Evolutionary conservation across 2,888 invertebrate genomes (phyloP).

Genomic region (Himalopsyche anomala): DNA sequence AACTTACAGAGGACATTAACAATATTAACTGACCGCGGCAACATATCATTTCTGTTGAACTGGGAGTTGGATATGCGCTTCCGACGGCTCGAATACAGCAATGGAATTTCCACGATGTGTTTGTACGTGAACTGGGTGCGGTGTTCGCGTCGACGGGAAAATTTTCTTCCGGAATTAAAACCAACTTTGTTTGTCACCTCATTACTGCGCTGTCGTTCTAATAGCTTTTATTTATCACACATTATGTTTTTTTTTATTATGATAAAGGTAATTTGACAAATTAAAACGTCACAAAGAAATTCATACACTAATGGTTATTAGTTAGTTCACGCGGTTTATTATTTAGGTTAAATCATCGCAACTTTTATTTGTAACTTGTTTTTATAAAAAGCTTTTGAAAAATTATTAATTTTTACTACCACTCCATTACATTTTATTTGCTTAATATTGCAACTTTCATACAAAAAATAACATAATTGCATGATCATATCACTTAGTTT

Average conservation of each 20-base stretch:
- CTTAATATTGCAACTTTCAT: too few species aligned
- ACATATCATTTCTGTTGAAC: constrained; percentile 58
- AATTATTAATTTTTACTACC: too few species aligned
- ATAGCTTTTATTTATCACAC: constrained; percentile 41
- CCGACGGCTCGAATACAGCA: constrained; percentile 31
- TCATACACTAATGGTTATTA: constrained; percentile 36
- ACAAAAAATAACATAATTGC: too few species aligned
- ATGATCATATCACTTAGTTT: too few species aligned
- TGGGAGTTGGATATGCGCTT: constrained; percentile 41
- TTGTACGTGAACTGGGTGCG: constrained; percentile 36
- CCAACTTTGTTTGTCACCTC: constrained; percentile 38
- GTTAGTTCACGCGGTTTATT: background rate
- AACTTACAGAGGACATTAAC: constrained; percentile 58
- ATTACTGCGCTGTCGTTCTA: constrained; percentile 23
- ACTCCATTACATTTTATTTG: too few species aligned
- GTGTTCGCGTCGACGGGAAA: constrained; percentile 31
- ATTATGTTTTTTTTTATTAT: constrained; percentile 31
- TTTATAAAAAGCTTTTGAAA: too few species aligned
- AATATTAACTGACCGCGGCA: constrained; percentile 61
- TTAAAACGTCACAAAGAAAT: constrained; percentile 9
- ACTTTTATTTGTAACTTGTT: too few species aligned
- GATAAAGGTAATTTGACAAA: constrained; percentile 40
- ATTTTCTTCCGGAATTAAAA: constrained; percentile 41
- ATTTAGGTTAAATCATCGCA: background rate
- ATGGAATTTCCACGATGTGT: constrained; percentile 25